Evolutionary conservation across 2,113 vertebrate genomes (phyloP), one percentile per base, ranked within the genome.

Genomic region (Salminus brasiliensis): DNA sequence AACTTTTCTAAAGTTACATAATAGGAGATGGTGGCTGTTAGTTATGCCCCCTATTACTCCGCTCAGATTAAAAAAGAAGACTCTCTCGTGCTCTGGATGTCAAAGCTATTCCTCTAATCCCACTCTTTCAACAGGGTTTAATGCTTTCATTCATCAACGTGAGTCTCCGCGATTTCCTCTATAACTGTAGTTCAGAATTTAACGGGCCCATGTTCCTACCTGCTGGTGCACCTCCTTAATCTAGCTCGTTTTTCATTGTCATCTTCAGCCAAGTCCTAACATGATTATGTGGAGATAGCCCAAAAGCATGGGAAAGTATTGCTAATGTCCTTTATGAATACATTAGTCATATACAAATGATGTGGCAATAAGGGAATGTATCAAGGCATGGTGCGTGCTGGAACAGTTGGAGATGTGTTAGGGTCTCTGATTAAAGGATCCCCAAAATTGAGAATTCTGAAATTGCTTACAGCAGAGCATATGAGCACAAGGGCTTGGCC

Each of bases 111-210:
- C 83, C 82, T 90, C 90, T 91, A 91, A 90, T 92, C 86, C 90
- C 87, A 79, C 86, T 90, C 88, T 90, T 91, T 93, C 93, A 92
- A 81, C 87, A 88, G 87, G 88, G 90, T 89, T 92, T 91, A 92
- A 90, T 86, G 83, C 84, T 90, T 89, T 93, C 90, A 92, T 92
- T 90, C 88, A 88, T 93, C 91, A 93, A 91, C 88, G 88, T 84
- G 59, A 10, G 75, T 39, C 67, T 53, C 27, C 27, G 8, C 27
- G 41, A 21, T 30, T 7, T 85, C 86, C 87, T 85, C 86, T 86
- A 90, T 89, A 89, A 87, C 85, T 79, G 23, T 45, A 21, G 55
- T 62, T 78, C n/a, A 23, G 41, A 62, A 70, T 62, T 68, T 70
- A 78, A 85, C 86, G 87, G 85, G 84, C 79, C 84, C 76, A 30